phyloP scores from a whole-genome alignment of 30 jellyfish, hydroid and myxozoan species.

The Hydractinia echinata region DNA sequence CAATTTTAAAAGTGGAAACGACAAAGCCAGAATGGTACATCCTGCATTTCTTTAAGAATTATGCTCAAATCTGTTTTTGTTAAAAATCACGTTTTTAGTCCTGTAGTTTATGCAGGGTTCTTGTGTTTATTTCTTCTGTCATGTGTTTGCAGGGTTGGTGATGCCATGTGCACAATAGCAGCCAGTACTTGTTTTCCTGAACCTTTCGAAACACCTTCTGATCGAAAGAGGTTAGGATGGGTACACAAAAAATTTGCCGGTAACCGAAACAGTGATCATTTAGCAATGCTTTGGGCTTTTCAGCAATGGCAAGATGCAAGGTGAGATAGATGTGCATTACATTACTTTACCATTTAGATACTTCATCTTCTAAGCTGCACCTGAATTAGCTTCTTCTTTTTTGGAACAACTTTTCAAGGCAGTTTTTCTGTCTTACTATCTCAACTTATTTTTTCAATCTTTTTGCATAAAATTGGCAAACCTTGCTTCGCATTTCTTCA shows the following conservation, averaged over 20 bases:
- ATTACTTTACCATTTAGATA: not conserved
- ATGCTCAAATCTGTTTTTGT: no score
- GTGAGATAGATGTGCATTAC: constrained; percentile 19
- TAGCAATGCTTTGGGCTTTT: constrained; percentile 87
- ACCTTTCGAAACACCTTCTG: constrained; percentile 88
- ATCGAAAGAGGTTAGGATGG: constrained; percentile 87
- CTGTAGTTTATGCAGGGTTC: no score
- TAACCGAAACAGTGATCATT: constrained; percentile 87
- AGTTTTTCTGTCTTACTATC: no score
- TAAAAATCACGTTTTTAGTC: no score
- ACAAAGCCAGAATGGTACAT: no score
- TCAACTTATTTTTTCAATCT: no score
- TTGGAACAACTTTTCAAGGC: no score
- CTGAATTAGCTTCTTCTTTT: not conserved
- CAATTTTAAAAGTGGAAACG: no score
- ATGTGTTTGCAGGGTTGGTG: constrained; percentile 70
- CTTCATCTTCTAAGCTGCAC: not conserved
- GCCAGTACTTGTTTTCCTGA: constrained; percentile 96
- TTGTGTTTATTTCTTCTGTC: not conserved
- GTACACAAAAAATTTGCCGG: constrained; percentile 96
- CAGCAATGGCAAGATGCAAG: constrained; percentile 98
- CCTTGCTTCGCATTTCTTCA: not conserved
- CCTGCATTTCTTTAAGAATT: no score
- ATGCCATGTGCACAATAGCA: constrained; percentile 94
- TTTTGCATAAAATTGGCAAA: no score